These are phyloP conservation scores for Pachycephala philippinensis DNA, from an alignment of 2,113 vertebrate species.

Conservation along the genomic window DNA sequence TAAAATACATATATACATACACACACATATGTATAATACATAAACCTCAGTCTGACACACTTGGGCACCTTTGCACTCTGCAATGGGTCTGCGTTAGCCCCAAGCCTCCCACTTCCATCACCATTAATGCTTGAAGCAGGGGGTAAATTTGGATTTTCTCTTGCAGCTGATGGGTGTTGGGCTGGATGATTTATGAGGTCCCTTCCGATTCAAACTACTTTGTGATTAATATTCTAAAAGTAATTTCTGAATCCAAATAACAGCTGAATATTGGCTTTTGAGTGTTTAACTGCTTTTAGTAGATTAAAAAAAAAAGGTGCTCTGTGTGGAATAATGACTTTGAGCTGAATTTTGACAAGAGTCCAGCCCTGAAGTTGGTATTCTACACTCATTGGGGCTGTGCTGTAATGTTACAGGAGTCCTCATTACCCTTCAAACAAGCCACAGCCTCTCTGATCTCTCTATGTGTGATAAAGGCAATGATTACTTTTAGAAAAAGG, in stretches of 20 bases:
- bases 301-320: no score
- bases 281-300: not conserved
- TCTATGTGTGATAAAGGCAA: not conserved
- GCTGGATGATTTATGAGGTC: not conserved
- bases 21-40: no score
- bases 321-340: not conserved
- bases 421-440: not conserved
- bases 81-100: accelerated
- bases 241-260: not conserved
- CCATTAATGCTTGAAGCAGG: accelerated
- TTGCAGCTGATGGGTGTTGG: not conserved
- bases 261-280: not conserved
- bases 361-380: accelerated
- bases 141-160: not conserved
- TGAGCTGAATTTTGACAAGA: not conserved
- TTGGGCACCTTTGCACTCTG: not conserved
- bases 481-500: not conserved
- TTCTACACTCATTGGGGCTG: accelerated
- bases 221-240: not conserved
- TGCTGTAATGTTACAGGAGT: not conserved
- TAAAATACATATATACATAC: no score
- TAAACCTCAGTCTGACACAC: not conserved
- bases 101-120: accelerated
- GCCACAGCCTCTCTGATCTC: not conserved
- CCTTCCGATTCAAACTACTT: not conserved